Evolutionary conservation across 2,113 vertebrate genomes (phyloP), one percentile per base, ranked within the genome.

Genomic region (Deroptyus accipitrinus): DNA sequence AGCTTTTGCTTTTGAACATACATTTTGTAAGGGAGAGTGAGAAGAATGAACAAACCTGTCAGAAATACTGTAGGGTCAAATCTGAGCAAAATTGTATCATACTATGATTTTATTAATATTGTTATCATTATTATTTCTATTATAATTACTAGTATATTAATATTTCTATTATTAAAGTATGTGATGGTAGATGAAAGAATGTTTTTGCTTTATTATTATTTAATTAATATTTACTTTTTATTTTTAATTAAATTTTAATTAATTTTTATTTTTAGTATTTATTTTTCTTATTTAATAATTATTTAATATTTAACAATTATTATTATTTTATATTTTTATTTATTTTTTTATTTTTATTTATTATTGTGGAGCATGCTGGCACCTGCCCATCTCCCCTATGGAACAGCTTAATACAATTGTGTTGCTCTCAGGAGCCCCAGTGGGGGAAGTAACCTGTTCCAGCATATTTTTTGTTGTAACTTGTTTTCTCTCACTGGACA

Each of bases 401-500:
- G 27, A 96, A 83, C 8, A 73, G 24, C 61, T 92, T 93, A 96
- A 57, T 86, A 75, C 52, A 81, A 55, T 70, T 78, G 76, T 72
- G 83, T 57, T 96, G 24, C 33, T 82, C 35, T 86, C 52, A 66
- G 79, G 61, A 92, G 79, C 14, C 46, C 39, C 95, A 91, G 57
- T 5, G 3, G 66, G 77, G 86, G 11, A 92, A 92, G 57, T 82
- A 88, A 88, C 55, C 48, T 79, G 14, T 89, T 74, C 52, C 80
- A 92, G 66, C 27, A 73, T 18, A 62, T 86, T 94, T 84, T 90
- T 74, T 84, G 44, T 75, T 94, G 62, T 73, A 94, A 86, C 76
- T 86, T 95, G 79, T 92, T 96, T 96, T 92, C 88, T 69, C 88
- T 86, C 86, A 46, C 92, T 86, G 90, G 83, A 93, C 92, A 92